phyloP scores from a whole-genome alignment of 2,113 vertebrate species.

The Lethenteron camtschaticum region DNA sequence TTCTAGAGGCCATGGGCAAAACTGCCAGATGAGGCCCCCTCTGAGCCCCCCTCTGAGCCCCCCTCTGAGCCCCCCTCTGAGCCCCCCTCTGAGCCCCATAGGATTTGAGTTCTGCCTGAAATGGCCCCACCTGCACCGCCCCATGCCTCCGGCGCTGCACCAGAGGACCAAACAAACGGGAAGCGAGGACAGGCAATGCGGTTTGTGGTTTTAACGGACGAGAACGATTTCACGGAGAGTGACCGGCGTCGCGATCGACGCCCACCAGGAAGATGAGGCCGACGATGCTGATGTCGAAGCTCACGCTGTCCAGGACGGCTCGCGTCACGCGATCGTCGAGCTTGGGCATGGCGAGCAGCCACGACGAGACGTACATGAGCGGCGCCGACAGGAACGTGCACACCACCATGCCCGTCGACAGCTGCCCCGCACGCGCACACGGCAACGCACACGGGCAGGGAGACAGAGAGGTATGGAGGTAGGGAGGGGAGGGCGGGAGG shows the following conservation, averaged over 20 bases:
- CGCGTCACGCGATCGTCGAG: constrained; percentile 53
- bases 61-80: too few species aligned
- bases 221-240: too few species aligned
- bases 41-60: too few species aligned
- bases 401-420: constrained; percentile 86
- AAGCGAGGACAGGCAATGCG: too few species aligned
- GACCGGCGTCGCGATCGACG: constrained; percentile 6
- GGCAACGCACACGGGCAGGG: constrained; percentile 3
- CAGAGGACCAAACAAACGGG: too few species aligned
- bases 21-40: too few species aligned
- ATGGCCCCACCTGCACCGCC: too few species aligned
- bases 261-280: constrained; percentile 70
- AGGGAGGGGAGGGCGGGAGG: not conserved
- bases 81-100: too few species aligned
- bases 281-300: constrained; percentile 76
- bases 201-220: too few species aligned
- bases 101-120: too few species aligned
- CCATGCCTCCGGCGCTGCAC: too few species aligned
- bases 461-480: not conserved
- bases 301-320: constrained; percentile 53
- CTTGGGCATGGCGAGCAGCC: constrained; percentile 58
- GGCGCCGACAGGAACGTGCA: constrained; percentile 90
- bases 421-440: constrained; percentile 21
- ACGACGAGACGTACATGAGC: constrained; percentile 84
- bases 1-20: too few species aligned